A percentile compares a stretch with the other conserved stretches of the same genome.
These are phyloP conservation scores for Chouioia cunea DNA, from an alignment of 2,888 invertebrate species.

Conservation along the genomic window DNA sequence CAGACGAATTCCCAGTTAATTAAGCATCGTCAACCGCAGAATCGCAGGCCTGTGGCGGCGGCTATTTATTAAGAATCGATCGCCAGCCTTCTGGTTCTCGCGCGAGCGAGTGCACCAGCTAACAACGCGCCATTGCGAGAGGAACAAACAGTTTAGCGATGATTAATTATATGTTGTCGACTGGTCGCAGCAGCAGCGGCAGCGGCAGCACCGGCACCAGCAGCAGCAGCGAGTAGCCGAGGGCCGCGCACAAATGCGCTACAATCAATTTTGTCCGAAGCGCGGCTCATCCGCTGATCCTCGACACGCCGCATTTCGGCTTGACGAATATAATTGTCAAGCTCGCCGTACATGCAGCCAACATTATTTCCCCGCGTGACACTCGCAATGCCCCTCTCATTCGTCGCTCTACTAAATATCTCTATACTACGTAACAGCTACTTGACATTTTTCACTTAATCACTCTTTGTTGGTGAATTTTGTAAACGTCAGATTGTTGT, in stretches of 20 bases:
- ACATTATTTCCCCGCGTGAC: no score
- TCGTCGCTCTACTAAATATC: no score
- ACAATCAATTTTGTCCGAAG: slow-evolving; percentile 59
- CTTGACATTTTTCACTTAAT: no score
- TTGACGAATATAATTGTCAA: no score
- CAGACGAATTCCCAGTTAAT: slow-evolving; percentile 54
- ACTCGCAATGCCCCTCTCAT: no score
- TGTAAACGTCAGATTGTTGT: no score
- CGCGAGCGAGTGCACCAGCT: slow-evolving; percentile 53
- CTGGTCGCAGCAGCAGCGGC: slow-evolving; percentile 47
- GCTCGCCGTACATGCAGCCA: no score
- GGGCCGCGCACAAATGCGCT: slow-evolving; percentile 59
- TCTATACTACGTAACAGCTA: no score
- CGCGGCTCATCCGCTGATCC: no score
- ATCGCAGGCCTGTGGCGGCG: slow-evolving; percentile 52
- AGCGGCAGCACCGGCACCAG: no score
- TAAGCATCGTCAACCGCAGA: slow-evolving; percentile 55
- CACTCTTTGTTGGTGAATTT: no score
- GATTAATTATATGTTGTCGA: slow-evolving; percentile 64
- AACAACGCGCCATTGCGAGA: slow-evolving; percentile 59
- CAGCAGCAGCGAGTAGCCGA: slow-evolving; percentile 49
- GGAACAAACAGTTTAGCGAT: slow-evolving; percentile 40
- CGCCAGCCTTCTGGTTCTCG: slow-evolving; percentile 46
- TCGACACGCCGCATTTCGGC: no score
- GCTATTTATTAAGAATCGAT: slow-evolving; percentile 64